Evolutionary conservation across 2,888 invertebrate genomes (phyloP), one percentile per base, ranked within the genome.

Genomic region (Gisinianus flammeolus): DNA sequence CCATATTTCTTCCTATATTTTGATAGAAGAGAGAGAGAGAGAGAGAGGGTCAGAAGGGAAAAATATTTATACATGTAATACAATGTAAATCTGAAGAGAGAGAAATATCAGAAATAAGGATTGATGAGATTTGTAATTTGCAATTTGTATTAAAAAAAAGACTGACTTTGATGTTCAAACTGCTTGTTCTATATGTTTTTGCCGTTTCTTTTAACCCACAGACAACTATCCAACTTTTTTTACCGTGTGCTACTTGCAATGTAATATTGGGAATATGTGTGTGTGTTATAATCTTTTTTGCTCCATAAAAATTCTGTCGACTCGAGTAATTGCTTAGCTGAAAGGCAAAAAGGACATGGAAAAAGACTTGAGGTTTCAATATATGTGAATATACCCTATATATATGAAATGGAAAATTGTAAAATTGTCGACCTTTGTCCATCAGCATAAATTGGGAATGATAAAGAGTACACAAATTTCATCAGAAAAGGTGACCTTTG

Each of bases 391-490:
- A n/a, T n/a, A 58, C 58, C 22, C n/a, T 24, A 58, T n/a, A 44
- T 58, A 58, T 58, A n/a, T n/a, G 16, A 58, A 58, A 58, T 58
- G 22, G 16, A 58, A 58, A 44, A 44, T 44, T 44, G 8, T 6
- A 35, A 16, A 44, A 58, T 22, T 58, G 24, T 12, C 58, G 58
- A 58, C 58, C 58, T 58, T 58, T 58, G 58, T n/a, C 24, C 58
- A 58, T 8, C 22, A 58, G 44, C 58, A 58, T 58, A 58, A 58
- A 58, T 58, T 24, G 58, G n/a, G 22, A 58, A n/a, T 58, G 58
- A 58, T 58, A 58, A 58, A 58, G 58, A 58, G 58, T 58, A 58
- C 58, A 58, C 44, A 44, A 44, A 58, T 58, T 58, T 58, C n/a
- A 58, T 58, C 58, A 58, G n/a, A 44, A 44, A 44, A 24, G n/a